These are phyloP conservation scores for Sinhomidia bicolor DNA, from an alignment of 2,888 invertebrate species.

Conservation along the genomic window DNA sequence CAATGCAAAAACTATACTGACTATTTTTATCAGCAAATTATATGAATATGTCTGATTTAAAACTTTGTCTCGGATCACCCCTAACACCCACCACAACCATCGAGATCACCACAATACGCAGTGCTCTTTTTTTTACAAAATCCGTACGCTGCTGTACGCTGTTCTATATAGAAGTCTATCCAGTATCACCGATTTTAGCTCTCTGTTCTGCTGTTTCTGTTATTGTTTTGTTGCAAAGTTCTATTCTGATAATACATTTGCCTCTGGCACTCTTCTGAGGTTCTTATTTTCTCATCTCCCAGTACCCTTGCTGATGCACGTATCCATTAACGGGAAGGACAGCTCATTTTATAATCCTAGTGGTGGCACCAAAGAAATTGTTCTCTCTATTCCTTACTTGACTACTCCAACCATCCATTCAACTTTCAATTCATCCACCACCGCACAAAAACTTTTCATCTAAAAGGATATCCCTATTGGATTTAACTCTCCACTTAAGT, in stretches of 20 bases:
- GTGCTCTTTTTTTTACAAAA: not conserved
- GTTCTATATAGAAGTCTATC: not conserved
- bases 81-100: not conserved
- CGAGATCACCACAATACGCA: not conserved
- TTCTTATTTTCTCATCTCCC: not conserved
- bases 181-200: conserved; percentile 16
- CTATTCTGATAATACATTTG: not conserved
- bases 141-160: conserved; percentile 13
- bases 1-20: too few relatives aligned
- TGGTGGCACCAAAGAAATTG: conserved; percentile 34
- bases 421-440: not conserved
- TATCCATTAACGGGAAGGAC: conserved; percentile 46
- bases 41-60: too few relatives aligned
- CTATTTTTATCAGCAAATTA: too few relatives aligned
- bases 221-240: conserved; percentile 16
- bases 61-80: conserved; percentile 2
- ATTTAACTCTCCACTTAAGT: conserved; percentile 41
- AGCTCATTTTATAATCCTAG: conserved; percentile 32
- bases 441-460: conserved; percentile 23
- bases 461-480: conserved; percentile 58
- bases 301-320: conserved; percentile 34
- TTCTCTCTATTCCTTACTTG: not conserved
- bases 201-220: conserved; percentile 1
- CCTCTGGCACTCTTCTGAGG: not conserved
- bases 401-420: conserved; percentile 18